Base-by-base conservation (phyloP, 2,888 invertebrate species). In the Drosophila cognata region DNA sequence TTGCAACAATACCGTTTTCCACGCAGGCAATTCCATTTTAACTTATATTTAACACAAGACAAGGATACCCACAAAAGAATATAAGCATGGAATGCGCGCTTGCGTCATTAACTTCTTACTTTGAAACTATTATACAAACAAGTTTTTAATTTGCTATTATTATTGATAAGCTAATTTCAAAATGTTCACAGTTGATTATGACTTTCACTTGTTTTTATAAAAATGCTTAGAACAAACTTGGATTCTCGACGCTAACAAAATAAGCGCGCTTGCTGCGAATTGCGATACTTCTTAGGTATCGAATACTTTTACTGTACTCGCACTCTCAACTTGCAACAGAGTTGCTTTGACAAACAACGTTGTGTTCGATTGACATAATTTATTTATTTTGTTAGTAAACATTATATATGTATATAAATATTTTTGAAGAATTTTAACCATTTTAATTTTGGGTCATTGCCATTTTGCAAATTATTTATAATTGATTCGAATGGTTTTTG, bases 1-100 rank as follows among this genome's bases (percentile, higher is more conserved):
- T 61, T 91, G 80, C 52, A 91, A 36, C 5, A 92, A 66, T 16
- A 91, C 69, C 29, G 72, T 71, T 58, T 91, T 91, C 92, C 92
- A 92, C 48, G 60, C 68, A 57, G 74, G 80, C 38, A 90, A 65
- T 55, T 90, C 89, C 90, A 91, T 43, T 36, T 48, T 11, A 46
- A 25, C 13, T 43, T 31, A 43, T 60, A 7, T 51, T 33, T 35
- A n/a, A 48, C 3, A 28, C 38, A 35, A 33, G 25, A 51, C 2
- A 36, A 31, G 11, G 13, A 48, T 8, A 13, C 35, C 4, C 25
- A 25, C 1, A 41, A 25, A 21, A 18, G 8, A 16, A n/a, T 68
- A n/a, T 16, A 18, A 16, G 6, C 50, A 11, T 41, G 2, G 13
- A 68, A n/a, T 25, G 13, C 25, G 28, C 29, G 21, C 21, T 41